Base-by-base conservation (phyloP, 2,113 vertebrate genomes). In the Climacteris rufus region DNA sequence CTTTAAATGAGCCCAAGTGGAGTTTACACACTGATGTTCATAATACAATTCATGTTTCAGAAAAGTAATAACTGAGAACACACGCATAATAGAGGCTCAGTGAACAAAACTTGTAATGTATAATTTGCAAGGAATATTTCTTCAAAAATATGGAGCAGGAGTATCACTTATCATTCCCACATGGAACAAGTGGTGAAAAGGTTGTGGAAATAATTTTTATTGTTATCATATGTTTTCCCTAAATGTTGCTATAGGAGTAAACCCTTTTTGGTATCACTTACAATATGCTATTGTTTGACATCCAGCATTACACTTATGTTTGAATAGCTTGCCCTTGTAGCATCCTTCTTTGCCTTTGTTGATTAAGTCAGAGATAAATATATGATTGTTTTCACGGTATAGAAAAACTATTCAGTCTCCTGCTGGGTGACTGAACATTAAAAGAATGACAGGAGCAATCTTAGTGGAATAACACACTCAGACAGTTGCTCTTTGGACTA, bases 121-220 rank as follows among this genome's bases (percentile, higher is more conserved):
- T 96, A 96, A 96, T 97, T 98, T 97, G 86, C 6, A 27, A 96
- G 78, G 92, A 94, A 90, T 96, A 96, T 95, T 97, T 97, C 96
- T 97, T 97, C 90, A 93, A 97, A 97, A 97, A 97, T 91, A 83
- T 80, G 91, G 87, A 96, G 88, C 96, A 97, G 93, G 87, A 72
- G 74, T 87, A 74, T 97, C 71, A 89, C 78, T 97, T 97, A 97
- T 97, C 88, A 37, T 96, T 97, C 93, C 97, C 97, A 98, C 95
- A 97, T 96, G 96, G 95, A 97, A 77, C 31, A 83, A 89, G 97
- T 97, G 97, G 78, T 98, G 96, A 98, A 97, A 98, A 98, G 91
- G 65, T 94, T 87, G 82, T 95, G 93, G 94, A 97, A 97, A 96
- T 97, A 44, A 88, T 97, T 97, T 98, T 97, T 98, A 98, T 98